These are phyloP conservation scores for Parotia lawesii DNA, from an alignment of 2,113 vertebrate species.

Conservation along the genomic window DNA sequence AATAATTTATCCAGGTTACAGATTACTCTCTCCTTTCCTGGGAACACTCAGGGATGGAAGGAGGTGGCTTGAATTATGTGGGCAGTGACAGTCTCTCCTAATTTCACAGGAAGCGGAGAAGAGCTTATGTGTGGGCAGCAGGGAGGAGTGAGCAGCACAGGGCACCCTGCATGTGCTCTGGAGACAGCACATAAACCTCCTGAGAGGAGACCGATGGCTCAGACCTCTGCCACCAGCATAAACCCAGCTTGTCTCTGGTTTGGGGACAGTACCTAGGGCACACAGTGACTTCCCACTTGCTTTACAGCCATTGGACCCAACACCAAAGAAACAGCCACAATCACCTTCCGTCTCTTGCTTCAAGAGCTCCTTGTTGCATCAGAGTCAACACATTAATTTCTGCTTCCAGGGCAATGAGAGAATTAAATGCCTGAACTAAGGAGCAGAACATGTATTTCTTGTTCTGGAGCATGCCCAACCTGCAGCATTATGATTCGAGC, in stretches of 20 bases:
- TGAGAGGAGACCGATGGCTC: not conserved
- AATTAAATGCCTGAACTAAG: not conserved
- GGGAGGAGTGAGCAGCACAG: not conserved
- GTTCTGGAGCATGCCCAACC: not conserved
- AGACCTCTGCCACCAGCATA: not conserved
- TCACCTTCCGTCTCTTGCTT: not conserved
- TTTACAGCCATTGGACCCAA: not conserved
- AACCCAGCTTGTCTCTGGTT: not conserved
- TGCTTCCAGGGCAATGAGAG: not conserved
- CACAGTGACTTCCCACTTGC: accelerated
- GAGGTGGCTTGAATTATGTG: not conserved
- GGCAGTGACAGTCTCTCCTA: not conserved
- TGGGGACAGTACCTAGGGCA: not conserved
- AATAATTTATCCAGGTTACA: not conserved
- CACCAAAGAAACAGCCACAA: not conserved
- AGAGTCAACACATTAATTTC: not conserved
- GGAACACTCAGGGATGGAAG: not conserved
- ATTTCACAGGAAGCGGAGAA: not conserved
- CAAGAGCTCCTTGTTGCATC: not conserved
- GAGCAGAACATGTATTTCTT: not conserved
- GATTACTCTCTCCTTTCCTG: not conserved
- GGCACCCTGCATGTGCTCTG: accelerated
- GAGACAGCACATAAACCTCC: not conserved
- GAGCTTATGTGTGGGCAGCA: not conserved
- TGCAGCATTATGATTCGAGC: not conserved